Evolutionary conservation across 2,113 vertebrate genomes (phyloP).

Genomic region (Pao palembangensis): DNA sequence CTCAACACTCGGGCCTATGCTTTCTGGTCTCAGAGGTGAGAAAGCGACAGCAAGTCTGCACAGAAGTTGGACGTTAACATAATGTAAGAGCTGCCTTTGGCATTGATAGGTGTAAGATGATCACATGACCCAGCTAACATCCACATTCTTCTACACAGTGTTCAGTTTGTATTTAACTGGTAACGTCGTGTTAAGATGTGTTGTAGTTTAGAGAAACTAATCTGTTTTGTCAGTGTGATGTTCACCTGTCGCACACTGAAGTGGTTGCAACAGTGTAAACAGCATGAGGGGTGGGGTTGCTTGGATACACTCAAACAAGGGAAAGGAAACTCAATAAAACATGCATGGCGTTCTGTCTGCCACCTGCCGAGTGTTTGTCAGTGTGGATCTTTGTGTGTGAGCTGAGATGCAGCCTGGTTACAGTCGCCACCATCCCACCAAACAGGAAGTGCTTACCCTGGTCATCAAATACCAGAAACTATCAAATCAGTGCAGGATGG

Average conservation of each 20-base stretch:
- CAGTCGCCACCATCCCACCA: slow-evolving; percentile 60
- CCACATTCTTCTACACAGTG: too few species aligned
- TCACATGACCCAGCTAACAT: too few species aligned
- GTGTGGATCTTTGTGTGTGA: slow-evolving; percentile 4
- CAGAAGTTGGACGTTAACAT: too few species aligned
- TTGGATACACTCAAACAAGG: slow-evolving; percentile 57
- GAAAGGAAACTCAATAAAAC: slow-evolving; percentile 63
- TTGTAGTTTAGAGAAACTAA: not conserved
- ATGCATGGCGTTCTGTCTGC: slow-evolving; percentile 52
- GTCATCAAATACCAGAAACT: slow-evolving; percentile 1
- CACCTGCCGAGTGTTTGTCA: slow-evolving; percentile 9
- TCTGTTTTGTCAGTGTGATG: slow-evolving; percentile 3
- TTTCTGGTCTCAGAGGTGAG: slow-evolving; percentile 81
- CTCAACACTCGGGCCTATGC: slow-evolving; percentile 79
- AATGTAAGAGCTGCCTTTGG: too few species aligned
- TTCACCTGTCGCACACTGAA: slow-evolving; percentile 13
- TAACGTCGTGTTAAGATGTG: slow-evolving; percentile 11
- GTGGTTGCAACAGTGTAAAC: slow-evolving; percentile 13
- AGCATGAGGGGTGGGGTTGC: slow-evolving; percentile 42
- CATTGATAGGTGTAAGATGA: too few species aligned
- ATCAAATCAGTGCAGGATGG: not conserved
- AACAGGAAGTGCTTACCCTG: slow-evolving; percentile 37
- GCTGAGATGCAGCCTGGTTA: slow-evolving; percentile 51
- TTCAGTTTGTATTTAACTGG: too few species aligned
- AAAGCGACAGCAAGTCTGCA: too few species aligned